A percentile compares a stretch with the other conserved stretches of the same genome.
These are phyloP conservation scores for Trididemnum clinides DNA, from an alignment of 23 tunicate species.

Conservation along the genomic window DNA sequence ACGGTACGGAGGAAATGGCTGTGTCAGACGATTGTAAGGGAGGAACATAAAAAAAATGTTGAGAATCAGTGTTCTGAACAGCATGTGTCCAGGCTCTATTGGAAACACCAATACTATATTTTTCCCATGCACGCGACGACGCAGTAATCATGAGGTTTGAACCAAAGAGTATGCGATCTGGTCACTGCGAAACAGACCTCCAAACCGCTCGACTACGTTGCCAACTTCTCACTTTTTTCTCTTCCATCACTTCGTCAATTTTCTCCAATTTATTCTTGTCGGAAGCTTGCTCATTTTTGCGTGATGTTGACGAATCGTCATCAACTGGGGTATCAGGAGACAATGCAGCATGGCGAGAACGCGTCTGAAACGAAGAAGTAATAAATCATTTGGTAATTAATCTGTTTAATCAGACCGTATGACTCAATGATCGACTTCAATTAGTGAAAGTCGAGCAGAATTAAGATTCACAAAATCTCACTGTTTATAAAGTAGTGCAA, in stretches of 20 bases:
- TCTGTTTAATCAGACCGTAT: neutral
- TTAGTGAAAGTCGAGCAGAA: neutral
- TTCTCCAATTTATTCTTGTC: conserved; percentile 1
- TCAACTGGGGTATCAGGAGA: conserved; percentile 52
- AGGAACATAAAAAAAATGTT: too few species aligned
- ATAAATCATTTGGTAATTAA: neutral
- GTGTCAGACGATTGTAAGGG: too few species aligned
- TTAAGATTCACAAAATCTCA: too few species aligned
- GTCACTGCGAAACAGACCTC: neutral
- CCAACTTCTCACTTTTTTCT: neutral
- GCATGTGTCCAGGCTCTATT: too few species aligned
- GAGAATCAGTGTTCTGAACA: too few species aligned
- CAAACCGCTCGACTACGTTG: neutral
- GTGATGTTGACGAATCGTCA: neutral
- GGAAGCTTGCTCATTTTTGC: conserved; percentile 1
- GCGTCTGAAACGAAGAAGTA: conserved; percentile 17
- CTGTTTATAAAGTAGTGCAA: too few species aligned
- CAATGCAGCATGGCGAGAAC: conserved; percentile 41
- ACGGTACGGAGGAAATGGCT: too few species aligned
- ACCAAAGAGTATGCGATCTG: neutral
- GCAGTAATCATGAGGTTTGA: too few species aligned
- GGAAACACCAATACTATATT: too few species aligned
- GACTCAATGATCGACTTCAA: neutral
- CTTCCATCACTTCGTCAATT: conserved; percentile 25
- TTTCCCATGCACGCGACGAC: too few species aligned